phyloP scores from a whole-genome alignment of 1,140 invertebrate genomes.

The Aphidius ervi region DNA sequence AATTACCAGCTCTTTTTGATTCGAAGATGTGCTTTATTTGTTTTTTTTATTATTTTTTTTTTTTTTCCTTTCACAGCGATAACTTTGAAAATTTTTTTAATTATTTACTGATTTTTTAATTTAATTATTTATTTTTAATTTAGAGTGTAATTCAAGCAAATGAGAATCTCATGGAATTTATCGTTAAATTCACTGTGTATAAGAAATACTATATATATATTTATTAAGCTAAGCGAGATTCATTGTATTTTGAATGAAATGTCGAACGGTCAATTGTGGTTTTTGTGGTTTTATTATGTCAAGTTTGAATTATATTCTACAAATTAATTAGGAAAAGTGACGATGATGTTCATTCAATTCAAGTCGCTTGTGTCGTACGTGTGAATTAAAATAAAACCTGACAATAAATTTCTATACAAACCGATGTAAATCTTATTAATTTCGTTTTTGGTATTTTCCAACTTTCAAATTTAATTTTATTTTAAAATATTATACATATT shows the following conservation, averaged over 20 bases:
- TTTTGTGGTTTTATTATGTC: slow-evolving; percentile 5
- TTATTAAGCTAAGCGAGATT: no score
- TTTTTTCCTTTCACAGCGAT: slow-evolving; percentile 4
- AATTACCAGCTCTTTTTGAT: slow-evolving; percentile 19
- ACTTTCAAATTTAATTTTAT: no score
- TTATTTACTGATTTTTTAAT: no score
- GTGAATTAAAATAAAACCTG: no score
- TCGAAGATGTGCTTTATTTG: no score
- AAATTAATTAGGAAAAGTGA: slow-evolving; percentile 26
- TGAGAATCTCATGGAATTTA: not conserved
- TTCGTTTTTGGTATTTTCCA: no score
- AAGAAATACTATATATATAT: no score
- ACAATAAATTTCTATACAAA: no score
- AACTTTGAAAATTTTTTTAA: slow-evolving; percentile 14
- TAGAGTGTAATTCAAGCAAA: no score
- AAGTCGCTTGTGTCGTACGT: slow-evolving; percentile 10
- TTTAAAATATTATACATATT: no score
- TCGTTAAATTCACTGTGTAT: not conserved
- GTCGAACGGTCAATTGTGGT: slow-evolving; percentile 21
- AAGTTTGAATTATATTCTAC: slow-evolving; percentile 14
- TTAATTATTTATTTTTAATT: no score
- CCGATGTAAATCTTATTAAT: no score
- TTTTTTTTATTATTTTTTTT: not conserved
- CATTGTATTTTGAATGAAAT: not conserved
- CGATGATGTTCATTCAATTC: slow-evolving; percentile 26